Percentiles rank a stretch among this genome's conserved stretches.
Conservation (phyloP, 1,140 invertebrate genomes). For the Pogonomyrmex californicus region DNA sequence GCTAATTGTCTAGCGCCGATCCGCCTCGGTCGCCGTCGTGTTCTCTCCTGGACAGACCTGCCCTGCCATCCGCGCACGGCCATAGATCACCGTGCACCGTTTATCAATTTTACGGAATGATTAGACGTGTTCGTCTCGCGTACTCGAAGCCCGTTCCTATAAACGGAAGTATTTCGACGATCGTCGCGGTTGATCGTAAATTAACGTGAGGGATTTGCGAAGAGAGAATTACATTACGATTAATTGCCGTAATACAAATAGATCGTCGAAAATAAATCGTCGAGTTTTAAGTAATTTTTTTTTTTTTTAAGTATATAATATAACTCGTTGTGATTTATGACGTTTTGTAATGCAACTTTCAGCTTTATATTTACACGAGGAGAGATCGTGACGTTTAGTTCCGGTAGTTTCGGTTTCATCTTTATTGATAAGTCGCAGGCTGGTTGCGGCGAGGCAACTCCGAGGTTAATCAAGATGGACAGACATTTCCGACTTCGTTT, state of each 20-base stretch:
- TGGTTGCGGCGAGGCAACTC: neutral
- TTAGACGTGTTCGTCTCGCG: conserved; percentile 40
- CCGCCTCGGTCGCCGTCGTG: conserved; percentile 50
- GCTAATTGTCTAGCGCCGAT: conserved; percentile 67
- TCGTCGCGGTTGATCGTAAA: conserved; percentile 23
- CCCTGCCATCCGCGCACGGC: conserved; percentile 34
- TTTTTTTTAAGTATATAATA: neutral
- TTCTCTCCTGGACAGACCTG: conserved; percentile 1
- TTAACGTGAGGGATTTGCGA: neutral
- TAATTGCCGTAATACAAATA: conserved; percentile 6
- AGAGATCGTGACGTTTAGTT: neutral
- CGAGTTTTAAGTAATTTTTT: neutral
- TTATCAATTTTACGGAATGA: conserved; percentile 62
- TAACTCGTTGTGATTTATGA: neutral
- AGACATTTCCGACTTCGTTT: conserved; percentile 15
- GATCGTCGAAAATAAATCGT: neutral
- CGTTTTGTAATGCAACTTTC: neutral
- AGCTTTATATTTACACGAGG: neutral
- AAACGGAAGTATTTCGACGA: conserved; percentile 11
- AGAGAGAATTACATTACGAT: neutral
- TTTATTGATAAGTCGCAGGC: neutral
- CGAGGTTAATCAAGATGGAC: conserved; percentile 17
- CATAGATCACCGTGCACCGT: conserved; percentile 38
- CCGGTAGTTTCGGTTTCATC: neutral
- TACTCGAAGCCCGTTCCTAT: neutral